Base-by-base conservation (phyloP, 2,113 vertebrate species). In the Pseudolaguvia tuberculata region DNA sequence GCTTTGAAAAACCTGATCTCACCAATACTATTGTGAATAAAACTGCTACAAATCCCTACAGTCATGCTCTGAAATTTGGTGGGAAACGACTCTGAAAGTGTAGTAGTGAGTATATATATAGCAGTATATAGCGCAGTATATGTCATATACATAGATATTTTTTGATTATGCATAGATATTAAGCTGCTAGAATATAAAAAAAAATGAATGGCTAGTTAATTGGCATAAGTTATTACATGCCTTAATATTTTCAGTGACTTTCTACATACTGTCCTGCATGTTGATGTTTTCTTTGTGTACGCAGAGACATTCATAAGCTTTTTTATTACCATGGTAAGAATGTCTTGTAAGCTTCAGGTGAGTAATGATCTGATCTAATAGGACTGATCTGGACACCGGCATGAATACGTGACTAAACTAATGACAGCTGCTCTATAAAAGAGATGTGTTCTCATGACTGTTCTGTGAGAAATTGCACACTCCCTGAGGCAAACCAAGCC, bases 341-440 rank as follows among this genome's bases (percentile, higher is more conserved):
- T 15, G 13, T 58, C 42, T 48, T 53, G 27, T 15, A n/a, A 29
- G 47, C 52, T 62, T 17, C 21, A 59, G 65, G 48, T 4, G 31
- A 63, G 67, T 57, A 72, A 68, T 56, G 61, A 55, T 75, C 48
- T 69, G 57, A 51, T 68, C 56, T 76, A 73, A 75, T 57, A 66
- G 35, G 27, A 29, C 59, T 59, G 56, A 70, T 65, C 39, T 72
- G 69, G 73, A 52, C 67, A 66, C 63, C 27, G 47, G 51, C 48
- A 9, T 71, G 47, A 75, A 72, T 52, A 58, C 76, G 76, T 62
- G 27, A 29, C 55, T 68, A 39, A 78, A 78, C 42, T 23, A 77
- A 62, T 68, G 76, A 81, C 80, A 76, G 73, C 80, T 79, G 77
- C 56, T 78, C 72, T 67, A 72, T 78, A 75, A 75, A 78, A 75